phyloP scores from a whole-genome alignment of 2,797 vertebrate species.

The Diplodus puntazzo region DNA sequence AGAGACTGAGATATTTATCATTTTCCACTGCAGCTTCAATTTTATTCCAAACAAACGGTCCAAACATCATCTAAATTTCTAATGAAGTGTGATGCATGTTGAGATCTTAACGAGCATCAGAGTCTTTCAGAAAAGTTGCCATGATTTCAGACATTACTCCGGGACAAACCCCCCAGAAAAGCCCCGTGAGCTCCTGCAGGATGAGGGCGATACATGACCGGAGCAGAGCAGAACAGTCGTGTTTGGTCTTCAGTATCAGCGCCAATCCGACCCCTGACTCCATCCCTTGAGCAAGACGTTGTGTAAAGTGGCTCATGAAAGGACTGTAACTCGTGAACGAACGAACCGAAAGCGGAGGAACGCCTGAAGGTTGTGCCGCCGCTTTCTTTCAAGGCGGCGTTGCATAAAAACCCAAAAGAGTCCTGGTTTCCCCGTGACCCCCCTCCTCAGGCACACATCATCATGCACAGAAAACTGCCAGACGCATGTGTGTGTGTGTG shows the following conservation, averaged over 20 bases:
- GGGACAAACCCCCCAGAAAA: too few species aligned
- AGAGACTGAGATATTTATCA: too few species aligned
- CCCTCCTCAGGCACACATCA: conserved; percentile 48
- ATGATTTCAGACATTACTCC: too few species aligned
- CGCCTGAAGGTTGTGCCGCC: conserved; percentile 9
- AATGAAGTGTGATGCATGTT: too few species aligned
- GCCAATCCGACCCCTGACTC: background rate
- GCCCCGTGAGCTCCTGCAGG: too few species aligned
- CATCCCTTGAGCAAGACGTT: background rate
- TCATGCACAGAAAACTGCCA: conserved; percentile 35
- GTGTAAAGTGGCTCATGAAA: background rate
- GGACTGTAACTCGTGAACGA: background rate
- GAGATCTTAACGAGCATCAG: too few species aligned
- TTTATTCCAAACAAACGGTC: too few species aligned
- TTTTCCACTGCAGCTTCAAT: too few species aligned
- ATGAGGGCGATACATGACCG: too few species aligned
- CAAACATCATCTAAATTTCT: too few species aligned
- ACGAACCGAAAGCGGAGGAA: background rate
- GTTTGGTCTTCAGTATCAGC: background rate
- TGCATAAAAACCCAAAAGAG: conserved; percentile 30
- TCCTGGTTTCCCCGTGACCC: conserved; percentile 51
- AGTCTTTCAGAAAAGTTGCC: too few species aligned
- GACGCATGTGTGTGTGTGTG: conserved; percentile 4
- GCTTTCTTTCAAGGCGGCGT: conserved; percentile 12
- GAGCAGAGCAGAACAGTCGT: background rate